phyloP scores from a whole-genome alignment of 2,113 vertebrate genomes.

The Speoplatyrhinus poulsoni region DNA sequence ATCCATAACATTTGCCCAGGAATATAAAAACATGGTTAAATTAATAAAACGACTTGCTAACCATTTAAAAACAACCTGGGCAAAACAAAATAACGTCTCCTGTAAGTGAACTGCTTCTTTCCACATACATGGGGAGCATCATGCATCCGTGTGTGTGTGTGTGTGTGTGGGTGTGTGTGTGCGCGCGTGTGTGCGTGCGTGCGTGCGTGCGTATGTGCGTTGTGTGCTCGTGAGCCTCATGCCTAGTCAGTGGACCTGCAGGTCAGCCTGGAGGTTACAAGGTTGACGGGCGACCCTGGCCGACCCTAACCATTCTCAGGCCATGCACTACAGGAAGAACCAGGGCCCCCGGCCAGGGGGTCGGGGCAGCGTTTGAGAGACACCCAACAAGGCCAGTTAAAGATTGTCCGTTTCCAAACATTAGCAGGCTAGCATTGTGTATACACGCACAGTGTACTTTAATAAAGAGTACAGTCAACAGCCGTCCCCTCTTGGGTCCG shows the following conservation, averaged over 20 bases:
- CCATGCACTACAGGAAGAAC: conserved; percentile 86
- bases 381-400: conserved; percentile 35
- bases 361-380: conserved; percentile 57
- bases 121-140: conserved; percentile 59
- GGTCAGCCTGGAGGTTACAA: conserved; percentile 31
- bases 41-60: conserved; percentile 59
- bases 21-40: conserved; percentile 42
- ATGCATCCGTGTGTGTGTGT: conserved; percentile 59
- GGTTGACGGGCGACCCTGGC: conserved; percentile 33
- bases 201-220: conserved; percentile 17
- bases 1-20: conserved; percentile 55
- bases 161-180: not conserved
- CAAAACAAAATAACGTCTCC: conserved; percentile 33
- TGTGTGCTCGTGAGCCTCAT: conserved; percentile 64
- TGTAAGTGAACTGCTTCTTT: conserved; percentile 38
- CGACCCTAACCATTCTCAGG: conserved; percentile 93
- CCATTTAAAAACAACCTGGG: conserved; percentile 66
- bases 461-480: conserved; percentile 50
- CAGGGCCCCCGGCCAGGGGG: conserved; percentile 64
- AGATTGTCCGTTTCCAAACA: conserved; percentile 65
- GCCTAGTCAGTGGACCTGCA: conserved; percentile 62
- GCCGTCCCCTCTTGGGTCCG: conserved; percentile 46
- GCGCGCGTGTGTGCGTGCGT: conserved; percentile 7
- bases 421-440: conserved; percentile 36
- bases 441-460: conserved; percentile 61